Evolutionary conservation across 2,113 vertebrate genomes (phyloP), one percentile per base, ranked within the genome.

Genomic region (Prietella phreatophila): DNA sequence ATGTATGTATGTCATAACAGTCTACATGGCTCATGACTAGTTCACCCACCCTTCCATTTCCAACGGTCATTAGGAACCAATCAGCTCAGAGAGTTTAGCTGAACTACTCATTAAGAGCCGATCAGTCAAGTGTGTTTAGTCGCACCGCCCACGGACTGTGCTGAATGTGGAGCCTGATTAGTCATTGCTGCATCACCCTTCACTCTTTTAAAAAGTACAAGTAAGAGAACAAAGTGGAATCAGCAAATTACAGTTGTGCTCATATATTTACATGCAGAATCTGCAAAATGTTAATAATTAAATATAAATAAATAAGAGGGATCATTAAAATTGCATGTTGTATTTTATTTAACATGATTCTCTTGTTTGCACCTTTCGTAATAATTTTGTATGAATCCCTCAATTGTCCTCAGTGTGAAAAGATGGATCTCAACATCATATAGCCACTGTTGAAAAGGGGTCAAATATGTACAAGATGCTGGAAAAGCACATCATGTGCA

Each of bases 71-170:
- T 89, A 88, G 61, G 79, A 84, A 82, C 85, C 85, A 85, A 90
- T 90, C 86, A 90, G 88, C 60, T 82, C 83, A 47, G 53, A 60
- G 58, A 47, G 22, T 84, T 71, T 87, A 85, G 56, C 67, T 91
- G 83, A 91, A 71, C 69, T 67, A 1, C 42, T 87, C 86, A 89
- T 89, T 91, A 87, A 83, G 71, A 83, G 84, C 86, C 83, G 89
- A 89, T 91, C 84, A 89, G 75, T 84, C 76, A 60, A 36, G 71
- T 85, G 60, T 78, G 82, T 86, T 87, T 61, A 61, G 76, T 78
- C 27, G 27, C 25, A 79, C 85, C 88, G 39, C 85, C 88, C 88
- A 89, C 83, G 25, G 79, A 56, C 36, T 80, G 78, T 30, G 69
- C 83, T 73, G 86, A 71, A 60, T 61, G 60, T 83, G 69, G 60